Evolutionary conservation across 2,797 vertebrate species (phyloP).

Genomic region (Oryzias dopingdopingensis): DNA sequence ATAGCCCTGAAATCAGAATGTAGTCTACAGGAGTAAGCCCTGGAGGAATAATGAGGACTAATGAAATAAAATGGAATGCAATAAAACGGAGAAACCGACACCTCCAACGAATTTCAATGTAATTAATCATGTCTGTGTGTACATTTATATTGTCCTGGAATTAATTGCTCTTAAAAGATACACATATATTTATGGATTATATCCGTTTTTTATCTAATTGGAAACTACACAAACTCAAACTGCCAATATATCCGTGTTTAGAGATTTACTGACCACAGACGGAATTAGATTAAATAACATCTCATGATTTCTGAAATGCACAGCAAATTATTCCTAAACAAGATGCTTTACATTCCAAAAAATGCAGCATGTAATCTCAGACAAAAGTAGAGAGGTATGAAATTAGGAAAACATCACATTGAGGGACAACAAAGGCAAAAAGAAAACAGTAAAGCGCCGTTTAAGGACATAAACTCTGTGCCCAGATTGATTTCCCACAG

Average conservation of each 20-base stretch:
- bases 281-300: too few relatives aligned
- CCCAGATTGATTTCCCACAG: conserved; percentile 4
- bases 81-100: neutral
- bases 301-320: too few relatives aligned
- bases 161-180: too few relatives aligned
- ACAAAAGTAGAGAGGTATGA: neutral
- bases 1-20: conserved; percentile 29
- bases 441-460: neutral
- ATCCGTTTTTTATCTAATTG: too few relatives aligned
- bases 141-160: too few relatives aligned
- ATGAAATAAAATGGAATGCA: conserved; percentile 19
- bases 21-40: conserved; percentile 12
- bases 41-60: conserved; percentile 18
- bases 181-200: too few relatives aligned
- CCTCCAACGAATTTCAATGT: too few relatives aligned
- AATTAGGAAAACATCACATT: conserved; percentile 18
- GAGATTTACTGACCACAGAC: too few relatives aligned
- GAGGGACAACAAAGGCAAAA: conserved; percentile 11
- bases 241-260: too few relatives aligned
- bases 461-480: conserved; percentile 9
- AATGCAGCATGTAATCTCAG: neutral
- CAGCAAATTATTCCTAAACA: neutral
- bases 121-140: too few relatives aligned
- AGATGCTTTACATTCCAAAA: conserved; percentile 4
- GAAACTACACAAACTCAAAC: too few relatives aligned